phyloP scores from a whole-genome alignment of 2,113 vertebrate genomes.

The Periophthalmus modestus region DNA sequence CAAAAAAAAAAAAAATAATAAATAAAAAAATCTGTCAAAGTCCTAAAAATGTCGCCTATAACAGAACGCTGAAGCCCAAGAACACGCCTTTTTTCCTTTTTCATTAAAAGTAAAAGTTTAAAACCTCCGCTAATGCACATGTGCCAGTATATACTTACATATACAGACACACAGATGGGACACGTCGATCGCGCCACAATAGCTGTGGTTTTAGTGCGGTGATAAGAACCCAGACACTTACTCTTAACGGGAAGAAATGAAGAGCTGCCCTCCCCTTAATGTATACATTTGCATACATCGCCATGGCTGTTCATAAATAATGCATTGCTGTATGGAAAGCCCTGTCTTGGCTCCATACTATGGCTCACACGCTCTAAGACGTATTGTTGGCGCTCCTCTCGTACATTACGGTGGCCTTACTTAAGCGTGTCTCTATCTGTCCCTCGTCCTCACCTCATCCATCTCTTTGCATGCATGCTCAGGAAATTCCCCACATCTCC shows the following conservation, averaged over 20 bases:
- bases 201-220: slow-evolving; percentile 44
- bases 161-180: slow-evolving; percentile 7
- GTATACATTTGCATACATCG: slow-evolving; percentile 58
- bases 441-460: slow-evolving; percentile 11
- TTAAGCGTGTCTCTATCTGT: slow-evolving; percentile 12
- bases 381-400: slow-evolving; percentile 36
- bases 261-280: slow-evolving; percentile 44
- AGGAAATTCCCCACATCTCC: slow-evolving; percentile 28
- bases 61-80: too few species aligned
- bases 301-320: slow-evolving; percentile 55
- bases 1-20: too few species aligned
- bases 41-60: too few species aligned
- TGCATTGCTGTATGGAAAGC: slow-evolving; percentile 50
- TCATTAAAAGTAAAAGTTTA: neutral
- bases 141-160: neutral
- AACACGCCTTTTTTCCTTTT: too few species aligned
- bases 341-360: slow-evolving; percentile 39
- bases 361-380: slow-evolving; percentile 47
- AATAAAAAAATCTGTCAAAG: too few species aligned
- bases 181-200: slow-evolving; percentile 32
- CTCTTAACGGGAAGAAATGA: slow-evolving; percentile 46
- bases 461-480: neutral
- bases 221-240: slow-evolving; percentile 52
- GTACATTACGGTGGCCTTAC: slow-evolving; percentile 15
- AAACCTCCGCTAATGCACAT: slow-evolving; percentile 24